Base-by-base conservation (phyloP, 2,113 vertebrate genomes). In the Pipra filicauda region DNA sequence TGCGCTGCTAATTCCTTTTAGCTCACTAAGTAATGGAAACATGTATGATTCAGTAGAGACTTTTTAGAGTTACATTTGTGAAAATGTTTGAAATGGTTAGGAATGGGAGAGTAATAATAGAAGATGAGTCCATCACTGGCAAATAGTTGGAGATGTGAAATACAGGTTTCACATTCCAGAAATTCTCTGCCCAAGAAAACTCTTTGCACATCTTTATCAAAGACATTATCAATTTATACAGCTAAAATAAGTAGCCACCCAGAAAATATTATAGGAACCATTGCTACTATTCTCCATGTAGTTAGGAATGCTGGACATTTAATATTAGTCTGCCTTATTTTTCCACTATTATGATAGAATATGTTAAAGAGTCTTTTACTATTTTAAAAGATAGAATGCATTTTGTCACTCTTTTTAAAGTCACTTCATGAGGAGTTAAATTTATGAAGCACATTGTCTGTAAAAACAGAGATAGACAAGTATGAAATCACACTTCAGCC, bases 391-490 rank as follows among this genome's bases (percentile, higher is more conserved):
- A 35, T 4, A 58, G 7, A 54, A 59, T 75, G 11, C 0, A 3
- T 69, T 93, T 86, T 80, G 8, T 49, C 30, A 44, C 21, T 84
- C 24, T 75, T 85, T 90, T 83, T 15, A 55, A 57, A 65, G 20
- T n/a, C 48, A 74, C 24, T 91, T 83, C 30, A 83, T 76, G 66
- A 79, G 48, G 48, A 83, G n/a, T 55, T 91, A 95, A 88, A 94
- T 85, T 95, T 95, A 65, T 85, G 41, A 87, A 80, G 26, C 18
- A 49, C 81, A 89, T 88, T 96, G 49, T 93, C 79, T 95, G n/a
- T 65, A 64, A 89, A 93, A 96, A 93, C 66, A 96, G 89, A 85
- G 88, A 93, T 85, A 89, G 70, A 93, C 37, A 89, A 96, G 83
- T 92, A 87, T 72, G 79, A 96, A 97, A 95, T 89, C 93, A 95